These are phyloP conservation scores for Chrysodeixis includens DNA, from an alignment of 2,888 invertebrate genomes.

Conservation along the genomic window DNA sequence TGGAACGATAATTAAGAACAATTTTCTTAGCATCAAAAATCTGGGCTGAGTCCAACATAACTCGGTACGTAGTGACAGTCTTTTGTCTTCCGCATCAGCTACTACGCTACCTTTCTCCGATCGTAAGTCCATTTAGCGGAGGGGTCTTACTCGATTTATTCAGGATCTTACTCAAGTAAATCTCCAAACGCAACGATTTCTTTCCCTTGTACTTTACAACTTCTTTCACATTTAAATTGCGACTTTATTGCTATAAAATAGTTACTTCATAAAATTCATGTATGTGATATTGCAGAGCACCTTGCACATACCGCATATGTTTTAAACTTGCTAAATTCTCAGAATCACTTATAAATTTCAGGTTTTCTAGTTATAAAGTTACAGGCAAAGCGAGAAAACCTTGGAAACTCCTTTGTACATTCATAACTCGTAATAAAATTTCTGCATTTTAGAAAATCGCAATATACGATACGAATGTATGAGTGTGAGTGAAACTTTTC, in stretches of 20 bases:
- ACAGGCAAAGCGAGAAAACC: slow-evolving; percentile 34
- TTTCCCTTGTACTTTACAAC: neutral
- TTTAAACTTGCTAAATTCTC: slow-evolving; percentile 40
- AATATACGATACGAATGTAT: slow-evolving; percentile 37
- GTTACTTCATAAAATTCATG: no score
- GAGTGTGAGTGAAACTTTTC: slow-evolving; percentile 49
- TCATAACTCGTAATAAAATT: slow-evolving; percentile 55
- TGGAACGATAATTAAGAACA: no score
- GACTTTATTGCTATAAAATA: neutral
- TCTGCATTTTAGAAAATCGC: slow-evolving; percentile 52
- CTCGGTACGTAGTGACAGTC: neutral
- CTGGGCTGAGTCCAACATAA: neutral
- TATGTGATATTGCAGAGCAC: slow-evolving; percentile 7
- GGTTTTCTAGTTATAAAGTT: slow-evolving; percentile 46
- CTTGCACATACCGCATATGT: slow-evolving; percentile 27
- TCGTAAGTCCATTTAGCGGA: neutral
- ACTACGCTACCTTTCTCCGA: neutral
- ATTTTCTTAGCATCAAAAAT: no score
- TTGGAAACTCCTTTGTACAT: slow-evolving; percentile 50
- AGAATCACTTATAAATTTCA: slow-evolving; percentile 35
- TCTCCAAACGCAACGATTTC: neutral
- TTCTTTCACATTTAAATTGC: neutral
- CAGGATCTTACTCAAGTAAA: neutral
- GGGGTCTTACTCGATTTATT: slow-evolving; percentile 4
- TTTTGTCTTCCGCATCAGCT: neutral